Percentiles rank a stretch among this genome's conserved stretches.
Evolutionary conservation across 2,113 vertebrate species (phyloP).

Genomic region (Daubentonia madagascariensis): DNA sequence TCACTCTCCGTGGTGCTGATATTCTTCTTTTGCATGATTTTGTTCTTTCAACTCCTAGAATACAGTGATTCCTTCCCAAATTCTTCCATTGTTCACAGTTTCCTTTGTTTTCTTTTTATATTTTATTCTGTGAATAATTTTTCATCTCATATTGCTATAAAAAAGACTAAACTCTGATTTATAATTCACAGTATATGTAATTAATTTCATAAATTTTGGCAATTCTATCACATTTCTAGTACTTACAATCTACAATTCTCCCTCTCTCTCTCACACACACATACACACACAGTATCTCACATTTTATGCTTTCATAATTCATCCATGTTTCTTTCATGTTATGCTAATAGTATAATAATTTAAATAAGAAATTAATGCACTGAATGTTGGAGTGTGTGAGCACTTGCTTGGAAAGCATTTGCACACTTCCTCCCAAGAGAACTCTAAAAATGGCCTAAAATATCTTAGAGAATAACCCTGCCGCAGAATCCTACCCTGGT

Average conservation of each 20-base stretch:
- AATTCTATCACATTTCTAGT: not conserved
- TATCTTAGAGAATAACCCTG: not conserved
- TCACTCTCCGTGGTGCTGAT: not conserved
- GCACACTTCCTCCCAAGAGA: not conserved
- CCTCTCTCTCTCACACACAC: not conserved
- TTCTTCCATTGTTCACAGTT: not conserved
- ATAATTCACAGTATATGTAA: not conserved
- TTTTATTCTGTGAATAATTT: not conserved
- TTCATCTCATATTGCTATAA: not conserved
- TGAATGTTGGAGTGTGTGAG: not conserved
- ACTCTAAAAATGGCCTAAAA: not conserved
- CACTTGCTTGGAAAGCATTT: not conserved
- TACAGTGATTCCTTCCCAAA: not conserved
- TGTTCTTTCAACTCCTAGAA: not conserved
- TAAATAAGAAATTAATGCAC: not conserved
- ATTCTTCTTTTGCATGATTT: not conserved
- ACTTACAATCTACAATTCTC: not conserved
- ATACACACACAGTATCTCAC: not conserved
- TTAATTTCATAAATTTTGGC: not conserved
- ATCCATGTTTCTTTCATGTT: not conserved
- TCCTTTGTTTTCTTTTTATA: not conserved
- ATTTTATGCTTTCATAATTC: not conserved
- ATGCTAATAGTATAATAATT: not conserved
- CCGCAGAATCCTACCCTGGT: not conserved
- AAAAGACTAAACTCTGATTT: not conserved